These are phyloP conservation scores for Phengaris alcon DNA, from an alignment of 2,888 invertebrate genomes.

Conservation along the genomic window DNA sequence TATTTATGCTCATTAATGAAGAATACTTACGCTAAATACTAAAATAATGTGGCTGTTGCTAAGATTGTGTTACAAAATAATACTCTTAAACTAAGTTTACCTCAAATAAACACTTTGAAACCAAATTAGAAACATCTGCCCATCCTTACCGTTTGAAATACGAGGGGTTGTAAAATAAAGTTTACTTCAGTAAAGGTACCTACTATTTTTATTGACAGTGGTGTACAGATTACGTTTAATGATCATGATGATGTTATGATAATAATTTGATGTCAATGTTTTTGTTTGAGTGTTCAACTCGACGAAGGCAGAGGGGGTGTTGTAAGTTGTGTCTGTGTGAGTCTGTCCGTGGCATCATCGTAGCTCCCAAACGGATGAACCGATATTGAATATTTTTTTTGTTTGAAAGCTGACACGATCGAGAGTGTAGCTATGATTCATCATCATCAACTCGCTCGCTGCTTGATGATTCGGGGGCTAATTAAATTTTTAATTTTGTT, in stretches of 20 bases:
- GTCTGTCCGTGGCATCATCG: no score
- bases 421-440: no score
- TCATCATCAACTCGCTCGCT: no score
- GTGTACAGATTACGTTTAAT: not conserved
- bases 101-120: slow-evolving; percentile 5
- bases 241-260: not conserved
- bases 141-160: not conserved
- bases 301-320: no score
- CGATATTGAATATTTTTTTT: no score
- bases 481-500: no score
- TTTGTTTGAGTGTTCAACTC: no score
- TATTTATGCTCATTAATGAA: not conserved
- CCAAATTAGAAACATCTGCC: not conserved
- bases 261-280: no score
- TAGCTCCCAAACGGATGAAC: no score
- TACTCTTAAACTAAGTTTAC: not conserved
- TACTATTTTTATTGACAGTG: not conserved
- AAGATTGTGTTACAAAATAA: not conserved
- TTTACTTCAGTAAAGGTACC: not conserved
- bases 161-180: not conserved
- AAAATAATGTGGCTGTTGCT: not conserved
- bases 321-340: no score
- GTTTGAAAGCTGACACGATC: no score
- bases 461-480: no score
- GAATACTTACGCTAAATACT: not conserved